A percentile compares a stretch with the other conserved stretches of the same genome.
Evolutionary conservation across 2,797 vertebrate species (phyloP).

Genomic region (Phylloscopus collybita): DNA sequence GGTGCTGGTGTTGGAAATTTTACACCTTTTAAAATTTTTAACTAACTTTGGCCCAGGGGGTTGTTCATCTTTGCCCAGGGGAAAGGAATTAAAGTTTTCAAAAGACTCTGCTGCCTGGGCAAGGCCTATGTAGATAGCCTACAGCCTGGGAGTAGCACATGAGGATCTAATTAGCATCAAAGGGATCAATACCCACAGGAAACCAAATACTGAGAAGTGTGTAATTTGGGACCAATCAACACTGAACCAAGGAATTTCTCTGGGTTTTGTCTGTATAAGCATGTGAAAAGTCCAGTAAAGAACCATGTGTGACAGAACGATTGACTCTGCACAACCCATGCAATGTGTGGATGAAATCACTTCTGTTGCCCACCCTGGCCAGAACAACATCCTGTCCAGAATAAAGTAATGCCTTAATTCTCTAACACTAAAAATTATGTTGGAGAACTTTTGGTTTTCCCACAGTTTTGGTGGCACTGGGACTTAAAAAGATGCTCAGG

Average conservation of each 20-base stretch:
- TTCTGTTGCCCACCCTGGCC: neutral
- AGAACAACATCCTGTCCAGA: neutral
- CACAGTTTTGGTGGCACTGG: neutral
- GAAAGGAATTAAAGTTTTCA: neutral
- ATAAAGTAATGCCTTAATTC: neutral
- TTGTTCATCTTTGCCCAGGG: neutral
- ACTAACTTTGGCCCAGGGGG: neutral
- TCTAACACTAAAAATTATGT: fast-evolving
- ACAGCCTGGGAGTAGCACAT: neutral
- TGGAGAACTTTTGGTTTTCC: neutral
- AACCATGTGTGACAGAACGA: neutral
- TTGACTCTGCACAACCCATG: neutral
- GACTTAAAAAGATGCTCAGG: neutral
- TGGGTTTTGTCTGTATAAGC: neutral
- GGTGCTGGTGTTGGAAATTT: neutral
- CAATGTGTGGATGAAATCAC: fast-evolving
- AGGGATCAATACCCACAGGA: neutral
- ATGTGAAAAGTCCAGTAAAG: neutral
- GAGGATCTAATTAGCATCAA: neutral
- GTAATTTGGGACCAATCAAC: neutral
- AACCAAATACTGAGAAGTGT: neutral
- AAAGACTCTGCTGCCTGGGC: fast-evolving
- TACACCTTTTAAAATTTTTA: neutral
- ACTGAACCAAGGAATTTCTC: fast-evolving
- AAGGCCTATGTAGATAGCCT: no score